A percentile compares a stretch with the other conserved stretches of the same genome.
Evolutionary conservation across 2,888 invertebrate genomes (phyloP).

Genomic region (Pandemis heparana): DNA sequence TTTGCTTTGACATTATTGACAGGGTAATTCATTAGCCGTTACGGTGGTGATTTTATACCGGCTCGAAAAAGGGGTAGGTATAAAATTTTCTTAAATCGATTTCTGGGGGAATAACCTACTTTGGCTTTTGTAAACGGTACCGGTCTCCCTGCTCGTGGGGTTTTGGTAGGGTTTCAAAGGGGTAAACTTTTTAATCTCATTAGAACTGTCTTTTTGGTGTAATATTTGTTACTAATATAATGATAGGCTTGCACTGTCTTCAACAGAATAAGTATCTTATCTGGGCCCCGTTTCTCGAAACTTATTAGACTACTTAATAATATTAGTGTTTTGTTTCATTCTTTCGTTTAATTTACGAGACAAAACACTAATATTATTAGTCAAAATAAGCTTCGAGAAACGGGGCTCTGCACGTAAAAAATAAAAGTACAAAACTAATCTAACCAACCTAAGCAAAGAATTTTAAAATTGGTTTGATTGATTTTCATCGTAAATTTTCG

Average conservation of each 20-base stretch:
- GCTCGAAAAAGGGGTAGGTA: constrained; percentile 41
- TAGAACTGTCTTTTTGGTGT: constrained; percentile 19
- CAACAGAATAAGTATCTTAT: not conserved
- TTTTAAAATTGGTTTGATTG: too few species aligned
- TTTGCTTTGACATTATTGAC: constrained; percentile 76
- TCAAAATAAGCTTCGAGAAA: not conserved
- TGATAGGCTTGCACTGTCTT: not conserved
- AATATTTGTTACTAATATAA: not conserved
- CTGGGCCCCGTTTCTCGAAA: too few species aligned
- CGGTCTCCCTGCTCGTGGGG: constrained; percentile 21
- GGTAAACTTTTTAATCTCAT: constrained; percentile 40
- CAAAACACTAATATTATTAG: too few species aligned
- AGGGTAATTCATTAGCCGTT: constrained; percentile 72
- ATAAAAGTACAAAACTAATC: not conserved
- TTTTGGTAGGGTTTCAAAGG: constrained; percentile 31
- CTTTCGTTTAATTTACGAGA: too few species aligned
- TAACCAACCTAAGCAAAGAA: not conserved
- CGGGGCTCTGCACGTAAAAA: not conserved
- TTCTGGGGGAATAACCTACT: constrained; percentile 17
- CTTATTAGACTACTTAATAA: too few species aligned
- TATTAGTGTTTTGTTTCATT: too few species aligned
- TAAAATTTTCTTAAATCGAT: constrained; percentile 35
- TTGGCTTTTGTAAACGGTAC: constrained; percentile 37
- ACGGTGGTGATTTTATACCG: constrained; percentile 53
- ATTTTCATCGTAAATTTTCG: too few species aligned